Conservation (phyloP, 2,888 invertebrate species). For the Drosophila niveifrons region DNA sequence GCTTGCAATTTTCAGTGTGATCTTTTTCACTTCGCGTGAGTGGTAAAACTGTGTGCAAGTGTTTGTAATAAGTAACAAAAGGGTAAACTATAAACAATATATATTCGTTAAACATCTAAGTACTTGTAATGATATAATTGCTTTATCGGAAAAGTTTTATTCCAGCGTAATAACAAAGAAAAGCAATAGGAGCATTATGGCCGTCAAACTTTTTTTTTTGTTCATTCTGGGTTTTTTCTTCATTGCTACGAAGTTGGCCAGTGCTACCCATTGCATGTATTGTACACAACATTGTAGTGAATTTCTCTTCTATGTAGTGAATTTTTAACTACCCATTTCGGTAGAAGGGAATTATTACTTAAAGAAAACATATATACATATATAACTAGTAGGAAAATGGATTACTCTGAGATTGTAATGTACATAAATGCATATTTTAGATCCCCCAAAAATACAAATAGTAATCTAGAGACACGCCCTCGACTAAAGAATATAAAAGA, state of each 20-base stretch:
- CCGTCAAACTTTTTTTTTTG: not conserved
- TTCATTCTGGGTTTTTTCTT: not conserved
- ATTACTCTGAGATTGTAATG: no score
- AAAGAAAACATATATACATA: no score
- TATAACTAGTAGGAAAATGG: no score
- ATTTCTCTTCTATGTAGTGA: no score
- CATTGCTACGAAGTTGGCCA: not conserved
- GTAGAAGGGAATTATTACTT: no score
- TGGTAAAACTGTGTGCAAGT: conserved; percentile 10
- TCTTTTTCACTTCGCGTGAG: conserved; percentile 22
- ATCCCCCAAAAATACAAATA: not conserved
- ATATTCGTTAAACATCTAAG: not conserved
- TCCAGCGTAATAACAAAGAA: not conserved
- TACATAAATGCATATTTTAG: no score
- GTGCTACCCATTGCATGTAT: not conserved
- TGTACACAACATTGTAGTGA: not conserved
- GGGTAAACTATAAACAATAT: conserved; percentile 8
- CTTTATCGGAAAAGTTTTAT: not conserved
- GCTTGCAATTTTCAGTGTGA: conserved; percentile 18
- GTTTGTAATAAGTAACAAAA: conserved; percentile 12
- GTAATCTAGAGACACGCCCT: not conserved
- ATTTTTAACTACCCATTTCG: no score
- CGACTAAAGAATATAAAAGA: not conserved
- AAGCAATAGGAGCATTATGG: not conserved
- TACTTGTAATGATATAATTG: not conserved